Percentiles rank a stretch among this genome's conserved stretches.
Evolutionary conservation across 2,113 vertebrate genomes (phyloP).

Genomic region (Chloroceryle aenea): DNA sequence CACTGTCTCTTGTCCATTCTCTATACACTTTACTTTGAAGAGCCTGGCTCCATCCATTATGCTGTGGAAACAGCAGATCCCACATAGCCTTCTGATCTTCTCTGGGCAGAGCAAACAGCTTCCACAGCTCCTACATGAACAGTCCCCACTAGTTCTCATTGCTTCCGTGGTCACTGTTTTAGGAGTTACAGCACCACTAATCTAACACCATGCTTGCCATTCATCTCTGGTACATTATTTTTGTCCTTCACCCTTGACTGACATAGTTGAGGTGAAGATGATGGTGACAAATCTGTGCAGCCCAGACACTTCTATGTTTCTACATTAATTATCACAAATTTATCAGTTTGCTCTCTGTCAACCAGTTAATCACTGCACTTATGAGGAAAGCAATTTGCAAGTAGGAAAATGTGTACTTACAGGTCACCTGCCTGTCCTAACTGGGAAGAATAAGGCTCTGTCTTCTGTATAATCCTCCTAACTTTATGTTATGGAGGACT

Average conservation of each 20-base stretch:
- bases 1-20: not conserved
- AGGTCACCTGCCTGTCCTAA: not conserved
- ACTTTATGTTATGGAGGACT: accelerated
- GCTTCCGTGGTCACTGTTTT: not conserved
- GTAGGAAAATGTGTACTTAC: not conserved
- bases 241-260: not conserved
- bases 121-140: not conserved
- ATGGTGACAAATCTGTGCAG: not conserved
- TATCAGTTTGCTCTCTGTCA: not conserved
- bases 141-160: not conserved
- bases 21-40: not conserved
- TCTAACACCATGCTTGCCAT: not conserved
- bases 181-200: not conserved
- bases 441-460: not conserved
- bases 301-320: too few species aligned
- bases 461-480: not conserved
- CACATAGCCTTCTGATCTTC: not conserved
- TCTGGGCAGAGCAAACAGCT: not conserved
- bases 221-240: not conserved
- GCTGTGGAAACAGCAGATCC: not conserved
- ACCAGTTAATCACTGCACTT: not conserved
- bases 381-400: not conserved
- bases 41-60: not conserved
- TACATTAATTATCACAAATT: not conserved
- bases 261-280: not conserved